Evolutionary conservation across 2,113 vertebrate species (phyloP).

Genomic region (Cyphomyrus discorhynchus): DNA sequence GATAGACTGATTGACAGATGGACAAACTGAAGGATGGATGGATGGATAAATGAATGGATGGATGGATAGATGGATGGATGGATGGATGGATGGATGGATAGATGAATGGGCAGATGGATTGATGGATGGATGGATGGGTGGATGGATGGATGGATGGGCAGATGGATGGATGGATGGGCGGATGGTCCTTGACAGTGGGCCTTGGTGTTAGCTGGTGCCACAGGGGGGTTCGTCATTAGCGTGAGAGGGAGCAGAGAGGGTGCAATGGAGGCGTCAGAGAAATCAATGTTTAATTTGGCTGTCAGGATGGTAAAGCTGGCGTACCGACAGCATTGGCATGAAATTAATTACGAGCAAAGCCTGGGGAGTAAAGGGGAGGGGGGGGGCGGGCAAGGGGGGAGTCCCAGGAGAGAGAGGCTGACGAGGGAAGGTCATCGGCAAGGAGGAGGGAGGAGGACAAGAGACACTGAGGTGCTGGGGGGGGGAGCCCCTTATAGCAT

Average conservation of each 20-base stretch:
- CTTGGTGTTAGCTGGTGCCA: background rate
- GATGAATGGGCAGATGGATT: too few relatives aligned
- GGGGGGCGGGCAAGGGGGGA: conserved; percentile 5
- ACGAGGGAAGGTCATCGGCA: background rate
- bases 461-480: background rate
- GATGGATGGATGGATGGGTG: too few relatives aligned
- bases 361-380: conserved; percentile 13
- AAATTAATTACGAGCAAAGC: conserved; percentile 40
- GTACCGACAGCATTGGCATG: conserved; percentile 38
- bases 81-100: too few relatives aligned
- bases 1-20: too few relatives aligned
- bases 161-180: background rate
- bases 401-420: background rate
- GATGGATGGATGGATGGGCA: too few relatives aligned
- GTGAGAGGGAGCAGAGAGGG: background rate
- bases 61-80: too few relatives aligned
- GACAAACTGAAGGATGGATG: background rate
- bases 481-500: background rate
- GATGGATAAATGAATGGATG: too few relatives aligned
- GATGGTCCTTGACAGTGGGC: background rate
- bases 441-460: conserved; percentile 16
- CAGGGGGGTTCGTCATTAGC: background rate
- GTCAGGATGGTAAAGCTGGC: conserved; percentile 42
- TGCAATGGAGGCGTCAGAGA: conserved; percentile 36
- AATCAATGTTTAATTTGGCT: conserved; percentile 51